Percentiles rank a stretch among this genome's conserved stretches.
These are phyloP conservation scores for Leptodirus hochenwartii DNA, from an alignment of 2,888 invertebrate species.

Conservation along the genomic window DNA sequence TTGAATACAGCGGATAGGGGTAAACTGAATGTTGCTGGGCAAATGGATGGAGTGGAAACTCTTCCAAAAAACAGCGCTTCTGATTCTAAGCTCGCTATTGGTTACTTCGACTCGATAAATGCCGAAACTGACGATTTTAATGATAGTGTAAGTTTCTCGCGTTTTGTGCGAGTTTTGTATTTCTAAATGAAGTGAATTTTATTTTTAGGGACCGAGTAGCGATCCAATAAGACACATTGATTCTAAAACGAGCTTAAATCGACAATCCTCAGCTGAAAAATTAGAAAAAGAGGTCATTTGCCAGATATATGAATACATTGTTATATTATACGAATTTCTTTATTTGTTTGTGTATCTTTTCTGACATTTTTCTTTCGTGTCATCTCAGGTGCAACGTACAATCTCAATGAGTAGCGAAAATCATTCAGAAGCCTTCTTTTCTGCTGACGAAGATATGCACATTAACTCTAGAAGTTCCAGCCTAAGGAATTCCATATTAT, in stretches of 20 bases:
- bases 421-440: constrained; percentile 82
- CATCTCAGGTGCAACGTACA: constrained; percentile 47
- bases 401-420: constrained; percentile 80
- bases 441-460: constrained; percentile 75
- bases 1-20: constrained; percentile 37
- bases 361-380: too few species aligned
- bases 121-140: constrained; percentile 19
- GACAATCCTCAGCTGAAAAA: too few species aligned
- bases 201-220: constrained; percentile 15
- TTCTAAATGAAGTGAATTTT: too few species aligned
- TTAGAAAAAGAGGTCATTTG: too few species aligned
- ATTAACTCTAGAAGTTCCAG: constrained; percentile 48
- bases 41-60: constrained; percentile 25
- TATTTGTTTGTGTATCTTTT: too few species aligned
- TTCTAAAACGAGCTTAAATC: too few species aligned
- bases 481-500: constrained; percentile 45
- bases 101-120: constrained; percentile 42
- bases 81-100: constrained; percentile 68
- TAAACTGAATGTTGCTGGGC: constrained; percentile 15
- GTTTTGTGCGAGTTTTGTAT: too few species aligned
- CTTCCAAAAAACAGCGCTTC: constrained; percentile 68
- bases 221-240: too few species aligned
- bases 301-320: too few species aligned
- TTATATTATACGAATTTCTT: too few species aligned
- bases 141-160: too few species aligned